A percentile compares a stretch with the other conserved stretches of the same genome.
phyloP scores from a whole-genome alignment of 2,797 vertebrate genomes.

The Tiaroga cobitis region DNA sequence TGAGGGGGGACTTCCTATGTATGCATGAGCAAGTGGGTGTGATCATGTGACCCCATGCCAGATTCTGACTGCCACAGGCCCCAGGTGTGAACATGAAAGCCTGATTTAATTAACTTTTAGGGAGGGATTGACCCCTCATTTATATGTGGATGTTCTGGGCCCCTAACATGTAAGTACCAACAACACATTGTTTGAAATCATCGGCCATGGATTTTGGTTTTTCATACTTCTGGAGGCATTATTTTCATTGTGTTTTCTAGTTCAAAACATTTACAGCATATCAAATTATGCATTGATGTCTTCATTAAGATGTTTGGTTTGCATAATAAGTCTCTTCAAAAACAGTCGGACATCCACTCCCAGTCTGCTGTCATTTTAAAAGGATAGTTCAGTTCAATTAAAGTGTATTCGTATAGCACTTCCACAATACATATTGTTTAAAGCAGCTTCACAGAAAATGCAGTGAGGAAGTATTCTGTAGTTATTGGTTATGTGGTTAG shows the following conservation, averaged over 20 bases:
- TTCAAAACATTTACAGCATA: not conserved
- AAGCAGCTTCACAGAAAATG: not conserved
- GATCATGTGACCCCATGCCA: constrained; percentile 71
- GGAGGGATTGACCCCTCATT: constrained; percentile 73
- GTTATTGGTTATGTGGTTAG: not conserved
- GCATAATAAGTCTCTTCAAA: not conserved
- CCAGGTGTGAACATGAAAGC: constrained; percentile 77
- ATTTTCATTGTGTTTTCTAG: not conserved
- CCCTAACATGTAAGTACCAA: constrained; percentile 45
- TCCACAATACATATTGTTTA: not conserved
- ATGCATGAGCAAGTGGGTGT: constrained; percentile 74
- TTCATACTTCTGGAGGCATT: not conserved
- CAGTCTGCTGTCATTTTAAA: not conserved
- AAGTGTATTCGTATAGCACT: not conserved
- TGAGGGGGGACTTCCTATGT: constrained; percentile 51
- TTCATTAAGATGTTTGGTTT: not conserved
- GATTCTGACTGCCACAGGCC: constrained; percentile 79
- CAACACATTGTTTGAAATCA: constrained; percentile 18
- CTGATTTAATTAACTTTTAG: constrained; percentile 75
- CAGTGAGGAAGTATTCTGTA: not conserved
- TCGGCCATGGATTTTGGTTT: not conserved
- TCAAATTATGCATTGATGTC: not conserved
- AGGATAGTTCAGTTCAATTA: not conserved
- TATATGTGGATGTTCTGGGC: constrained; percentile 70
- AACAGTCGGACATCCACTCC: not conserved